These are phyloP conservation scores for Eilema caniola DNA, from an alignment of 2,888 invertebrate species.

Conservation along the genomic window DNA sequence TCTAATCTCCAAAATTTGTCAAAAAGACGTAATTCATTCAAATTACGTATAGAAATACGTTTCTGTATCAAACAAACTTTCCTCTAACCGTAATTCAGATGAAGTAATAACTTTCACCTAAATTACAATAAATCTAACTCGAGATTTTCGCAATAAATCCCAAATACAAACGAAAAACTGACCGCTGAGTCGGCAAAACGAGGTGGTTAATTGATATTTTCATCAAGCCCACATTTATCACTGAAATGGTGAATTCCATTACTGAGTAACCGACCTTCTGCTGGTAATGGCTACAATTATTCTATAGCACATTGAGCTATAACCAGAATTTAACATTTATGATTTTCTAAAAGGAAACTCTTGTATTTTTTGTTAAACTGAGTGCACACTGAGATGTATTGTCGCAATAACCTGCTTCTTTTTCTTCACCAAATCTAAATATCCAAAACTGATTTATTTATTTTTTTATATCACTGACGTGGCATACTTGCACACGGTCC, in stretches of 20 bases:
- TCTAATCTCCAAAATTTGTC: not conserved
- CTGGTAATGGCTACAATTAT: constrained; percentile 31
- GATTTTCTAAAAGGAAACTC: constrained; percentile 30
- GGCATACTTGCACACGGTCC: too few relatives aligned
- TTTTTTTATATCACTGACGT: too few relatives aligned
- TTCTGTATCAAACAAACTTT: not conserved
- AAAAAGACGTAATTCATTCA: not conserved
- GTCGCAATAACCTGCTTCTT: not conserved
- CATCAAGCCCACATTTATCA: constrained; percentile 38
- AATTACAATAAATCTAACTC: constrained; percentile 18
- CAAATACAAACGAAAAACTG: constrained; percentile 14
- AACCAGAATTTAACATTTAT: constrained; percentile 37
- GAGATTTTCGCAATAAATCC: constrained; percentile 15
- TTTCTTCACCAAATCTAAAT: not conserved
- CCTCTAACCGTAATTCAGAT: constrained; percentile 4
- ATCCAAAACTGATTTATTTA: too few relatives aligned
- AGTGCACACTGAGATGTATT: not conserved
- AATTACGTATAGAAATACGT: not conserved
- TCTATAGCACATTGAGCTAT: constrained; percentile 35
- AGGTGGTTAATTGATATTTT: constrained; percentile 42
- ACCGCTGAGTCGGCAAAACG: constrained; percentile 14
- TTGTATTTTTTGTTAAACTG: constrained; percentile 8
- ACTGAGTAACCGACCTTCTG: constrained; percentile 16
- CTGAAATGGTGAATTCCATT: constrained; percentile 28
- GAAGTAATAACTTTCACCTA: constrained; percentile 15